Evolutionary conservation across 2,797 vertebrate species (phyloP).

Genomic region (Eidolon dupreanum): DNA sequence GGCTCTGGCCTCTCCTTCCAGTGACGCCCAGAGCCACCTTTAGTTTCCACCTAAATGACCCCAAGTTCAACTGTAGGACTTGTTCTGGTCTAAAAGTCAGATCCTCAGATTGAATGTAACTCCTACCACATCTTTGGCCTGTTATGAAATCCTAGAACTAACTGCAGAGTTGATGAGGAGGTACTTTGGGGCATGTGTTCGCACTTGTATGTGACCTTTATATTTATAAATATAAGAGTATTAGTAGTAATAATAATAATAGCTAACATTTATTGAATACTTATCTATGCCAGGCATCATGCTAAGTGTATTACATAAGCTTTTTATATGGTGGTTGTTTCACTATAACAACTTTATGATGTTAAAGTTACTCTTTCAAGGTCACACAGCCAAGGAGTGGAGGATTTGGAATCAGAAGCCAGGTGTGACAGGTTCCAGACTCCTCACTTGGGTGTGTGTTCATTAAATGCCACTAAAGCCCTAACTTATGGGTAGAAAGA

Average conservation of each 20-base stretch:
- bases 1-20: background rate
- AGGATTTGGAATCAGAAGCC: background rate
- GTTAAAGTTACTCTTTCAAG: background rate
- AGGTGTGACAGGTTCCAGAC: background rate
- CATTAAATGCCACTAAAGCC: background rate
- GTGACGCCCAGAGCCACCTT: background rate
- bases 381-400: background rate
- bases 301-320: background rate
- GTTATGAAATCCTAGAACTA: background rate
- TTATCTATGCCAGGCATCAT: background rate
- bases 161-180: background rate
- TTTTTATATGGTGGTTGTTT: background rate
- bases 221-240: background rate
- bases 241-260: background rate
- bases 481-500: background rate
- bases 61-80: background rate
- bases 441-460: background rate
- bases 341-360: background rate
- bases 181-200: background rate
- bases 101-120: background rate
- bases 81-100: conserved; percentile 16
- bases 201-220: background rate
- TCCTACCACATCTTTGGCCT: background rate
- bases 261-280: background rate
- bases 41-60: background rate